A percentile compares a stretch with the other conserved stretches of the same genome.
Evolutionary conservation across 2,113 vertebrate genomes (phyloP).

Genomic region (Eulemur macaco): DNA sequence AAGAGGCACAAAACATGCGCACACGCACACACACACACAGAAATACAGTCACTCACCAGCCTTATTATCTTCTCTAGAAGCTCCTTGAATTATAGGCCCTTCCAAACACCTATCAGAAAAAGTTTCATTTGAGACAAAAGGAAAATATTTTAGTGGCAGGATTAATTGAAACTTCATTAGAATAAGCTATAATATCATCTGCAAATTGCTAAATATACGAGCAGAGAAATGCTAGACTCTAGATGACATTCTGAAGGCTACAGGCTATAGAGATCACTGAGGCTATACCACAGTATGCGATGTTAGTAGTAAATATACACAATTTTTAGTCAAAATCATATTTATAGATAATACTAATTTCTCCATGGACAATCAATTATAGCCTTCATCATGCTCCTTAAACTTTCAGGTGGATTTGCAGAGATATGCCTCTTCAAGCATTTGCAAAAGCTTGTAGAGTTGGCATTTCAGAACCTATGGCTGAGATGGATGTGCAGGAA

Average conservation of each 20-base stretch:
- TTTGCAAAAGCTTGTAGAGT: neutral
- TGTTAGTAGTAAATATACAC: neutral
- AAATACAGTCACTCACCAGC: neutral
- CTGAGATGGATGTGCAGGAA: neutral
- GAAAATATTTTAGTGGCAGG: neutral
- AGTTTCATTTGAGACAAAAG: neutral
- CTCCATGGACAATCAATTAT: neutral
- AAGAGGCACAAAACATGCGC: neutral
- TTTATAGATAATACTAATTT: neutral
- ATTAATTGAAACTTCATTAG: neutral
- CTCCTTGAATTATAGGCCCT: neutral
- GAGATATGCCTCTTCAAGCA: neutral
- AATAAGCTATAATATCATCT: neutral
- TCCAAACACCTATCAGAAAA: neutral
- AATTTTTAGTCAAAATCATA: neutral
- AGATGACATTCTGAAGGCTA: neutral
- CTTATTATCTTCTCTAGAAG: neutral
- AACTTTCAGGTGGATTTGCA: neutral
- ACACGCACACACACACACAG: too few relatives aligned
- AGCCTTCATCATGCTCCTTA: neutral
- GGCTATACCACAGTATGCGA: neutral
- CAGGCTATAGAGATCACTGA: accelerated
- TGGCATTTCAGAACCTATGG: neutral
- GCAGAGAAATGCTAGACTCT: neutral
- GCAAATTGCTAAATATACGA: neutral